Conservation (phyloP, 2,888 invertebrate species). For the Ormyrus pomaceus region DNA sequence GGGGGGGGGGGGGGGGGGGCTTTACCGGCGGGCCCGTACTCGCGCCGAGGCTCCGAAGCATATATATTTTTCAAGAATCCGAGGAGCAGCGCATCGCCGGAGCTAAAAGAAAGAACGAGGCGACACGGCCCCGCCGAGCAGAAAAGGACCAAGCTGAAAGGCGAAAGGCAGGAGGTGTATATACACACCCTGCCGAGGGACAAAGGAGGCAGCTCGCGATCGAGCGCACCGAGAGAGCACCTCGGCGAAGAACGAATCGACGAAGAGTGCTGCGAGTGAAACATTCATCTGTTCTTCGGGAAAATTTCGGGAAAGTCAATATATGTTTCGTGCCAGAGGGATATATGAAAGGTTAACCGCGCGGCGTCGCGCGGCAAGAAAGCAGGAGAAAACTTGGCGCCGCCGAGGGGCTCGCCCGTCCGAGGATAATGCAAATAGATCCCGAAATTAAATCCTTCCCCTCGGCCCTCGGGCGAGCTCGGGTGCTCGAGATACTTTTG, state of each 20-base stretch:
- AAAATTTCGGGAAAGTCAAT: background rate
- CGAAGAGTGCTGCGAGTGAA: background rate
- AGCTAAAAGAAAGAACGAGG: too few species aligned
- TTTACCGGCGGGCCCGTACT: constrained; percentile 7
- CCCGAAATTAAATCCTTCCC: constrained; percentile 64
- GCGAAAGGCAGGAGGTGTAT: too few species aligned
- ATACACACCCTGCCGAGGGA: background rate
- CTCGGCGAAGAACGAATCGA: too few species aligned
- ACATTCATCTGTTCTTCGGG: too few species aligned
- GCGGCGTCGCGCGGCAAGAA: background rate
- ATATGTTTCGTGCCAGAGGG: too few species aligned
- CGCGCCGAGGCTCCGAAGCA: background rate
- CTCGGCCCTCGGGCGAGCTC: background rate
- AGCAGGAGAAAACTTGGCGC: constrained; percentile 15
- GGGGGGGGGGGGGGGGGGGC: too few species aligned
- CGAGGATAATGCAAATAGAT: constrained; percentile 61
- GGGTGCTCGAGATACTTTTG: too few species aligned
- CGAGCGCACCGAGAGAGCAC: background rate
- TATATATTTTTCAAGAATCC: constrained; percentile 22
- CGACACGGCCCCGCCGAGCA: too few species aligned
- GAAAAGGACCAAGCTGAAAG: too few species aligned
- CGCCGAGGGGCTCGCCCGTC: constrained; percentile 9
- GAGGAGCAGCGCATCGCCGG: too few species aligned
- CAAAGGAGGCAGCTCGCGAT: background rate
- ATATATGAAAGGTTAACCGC: constrained; percentile 1